Conservation (phyloP, 2,888 invertebrate genomes). For the Tinea semifulvella region DNA sequence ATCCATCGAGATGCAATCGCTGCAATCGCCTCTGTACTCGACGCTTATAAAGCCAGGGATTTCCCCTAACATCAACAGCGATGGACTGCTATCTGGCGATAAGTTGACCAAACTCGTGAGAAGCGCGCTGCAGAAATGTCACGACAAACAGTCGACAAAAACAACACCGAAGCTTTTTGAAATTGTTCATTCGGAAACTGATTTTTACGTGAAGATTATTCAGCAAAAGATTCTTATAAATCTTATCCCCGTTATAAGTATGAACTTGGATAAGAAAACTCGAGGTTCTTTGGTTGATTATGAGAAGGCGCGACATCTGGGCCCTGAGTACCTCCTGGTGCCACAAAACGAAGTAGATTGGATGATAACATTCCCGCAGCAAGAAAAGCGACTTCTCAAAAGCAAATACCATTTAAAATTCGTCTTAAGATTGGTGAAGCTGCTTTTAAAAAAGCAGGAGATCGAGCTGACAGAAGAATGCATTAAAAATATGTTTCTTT, state of each 20-base stretch:
- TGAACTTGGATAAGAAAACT: neutral
- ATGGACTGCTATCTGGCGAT: neutral
- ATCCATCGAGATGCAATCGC: neutral
- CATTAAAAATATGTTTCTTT: neutral
- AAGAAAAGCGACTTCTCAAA: neutral
- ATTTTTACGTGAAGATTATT: neutral
- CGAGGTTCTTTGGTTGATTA: neutral
- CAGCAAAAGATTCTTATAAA: neutral
- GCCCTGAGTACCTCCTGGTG: neutral
- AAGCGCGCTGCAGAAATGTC: neutral
- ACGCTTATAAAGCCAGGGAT: neutral
- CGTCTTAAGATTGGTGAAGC: neutral
- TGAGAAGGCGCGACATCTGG: neutral
- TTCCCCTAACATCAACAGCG: neutral
- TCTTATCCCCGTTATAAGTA: neutral
- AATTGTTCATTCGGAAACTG: too few species aligned
- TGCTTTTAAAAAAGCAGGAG: neutral
- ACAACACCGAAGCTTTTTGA: too few species aligned
- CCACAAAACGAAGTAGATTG: neutral
- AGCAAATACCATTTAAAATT: constrained; percentile 3
- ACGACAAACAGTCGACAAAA: neutral
- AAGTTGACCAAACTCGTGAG: neutral
- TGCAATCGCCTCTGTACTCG: neutral
- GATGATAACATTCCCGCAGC: neutral
- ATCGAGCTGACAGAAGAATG: neutral